Base-by-base conservation (phyloP, 2,888 invertebrate genomes). In the Marronus borbonicus region DNA sequence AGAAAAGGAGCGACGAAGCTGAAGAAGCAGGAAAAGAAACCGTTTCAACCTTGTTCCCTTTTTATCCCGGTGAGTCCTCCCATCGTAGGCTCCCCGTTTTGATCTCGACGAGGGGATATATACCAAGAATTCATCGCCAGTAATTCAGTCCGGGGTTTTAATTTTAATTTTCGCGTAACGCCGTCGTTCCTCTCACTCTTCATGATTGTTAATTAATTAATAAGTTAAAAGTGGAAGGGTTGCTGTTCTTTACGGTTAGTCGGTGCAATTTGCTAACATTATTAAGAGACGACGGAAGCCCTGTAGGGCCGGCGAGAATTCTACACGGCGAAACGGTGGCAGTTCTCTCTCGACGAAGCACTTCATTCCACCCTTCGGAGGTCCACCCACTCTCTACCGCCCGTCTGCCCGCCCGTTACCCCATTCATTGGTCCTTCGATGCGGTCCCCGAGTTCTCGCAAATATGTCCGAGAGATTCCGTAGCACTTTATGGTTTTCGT, bases 171-270 rank as follows among this genome's bases (percentile, higher is more conserved):
- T 86, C 78, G 77, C 65, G 76, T 72, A 76, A 72, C 78, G 80
- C 78, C 84, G 83, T 81, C 83, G 84, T 85, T 85, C 87, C 85
- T 86, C 86, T 86, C 85, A 84, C 86, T 86, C 86, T 86, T 86
- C 86, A 88, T 88, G 88, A 88, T 88, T 88, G 87, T 88, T 88
- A 88, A 88, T 88, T 88, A 88, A 88, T 88, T 88, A 88, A 88
- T 88, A 88, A 88, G 87, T 88, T 86, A 86, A 86, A 86, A 87
- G 87, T 86, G 84, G 86, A 86, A 85, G 86, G 86, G 85, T 86
- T 85, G 85, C 85, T 84, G 86, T 88, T 88, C 87, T 88, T 88
- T 88, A 87, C 87, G 87, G 86, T 87, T 86, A 86, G 85, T 85
- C 87, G 83, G 83, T 86, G 86, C 87, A 88, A 87, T 88, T 88